Evolutionary conservation across 2,797 vertebrate species (phyloP).

Genomic region (Onychomys leucogaster): DNA sequence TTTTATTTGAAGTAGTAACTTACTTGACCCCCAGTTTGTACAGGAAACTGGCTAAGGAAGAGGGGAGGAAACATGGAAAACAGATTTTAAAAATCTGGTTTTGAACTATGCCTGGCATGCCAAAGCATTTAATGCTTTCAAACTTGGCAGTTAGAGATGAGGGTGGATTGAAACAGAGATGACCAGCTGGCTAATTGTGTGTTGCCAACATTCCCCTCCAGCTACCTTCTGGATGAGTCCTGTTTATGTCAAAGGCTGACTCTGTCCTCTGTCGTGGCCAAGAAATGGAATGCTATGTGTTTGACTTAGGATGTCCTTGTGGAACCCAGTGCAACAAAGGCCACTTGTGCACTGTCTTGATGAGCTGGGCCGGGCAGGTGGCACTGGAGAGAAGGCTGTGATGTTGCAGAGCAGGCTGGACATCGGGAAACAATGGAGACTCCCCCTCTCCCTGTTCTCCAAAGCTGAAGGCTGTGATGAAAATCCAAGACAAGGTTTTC

Average conservation of each 20-base stretch:
- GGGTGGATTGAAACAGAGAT: slow-evolving; percentile 76
- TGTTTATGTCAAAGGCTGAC: slow-evolving; percentile 77
- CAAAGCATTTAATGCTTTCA: slow-evolving; percentile 77
- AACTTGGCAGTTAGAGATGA: slow-evolving; percentile 73
- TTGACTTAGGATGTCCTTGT: slow-evolving; percentile 47
- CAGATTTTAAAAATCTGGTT: slow-evolving; percentile 66
- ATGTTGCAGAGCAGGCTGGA: background rate
- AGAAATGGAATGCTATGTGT: slow-evolving; percentile 61
- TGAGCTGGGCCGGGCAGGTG: background rate
- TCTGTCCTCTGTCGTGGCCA: slow-evolving; percentile 41
- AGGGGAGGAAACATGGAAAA: slow-evolving; percentile 59
- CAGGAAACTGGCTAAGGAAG: slow-evolving; percentile 53
- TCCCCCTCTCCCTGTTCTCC: background rate
- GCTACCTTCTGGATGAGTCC: slow-evolving; percentile 58
- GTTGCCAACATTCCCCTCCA: slow-evolving; percentile 68
- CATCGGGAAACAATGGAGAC: background rate
- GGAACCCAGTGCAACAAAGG: background rate
- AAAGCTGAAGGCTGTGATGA: background rate
- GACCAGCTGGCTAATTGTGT: slow-evolving; percentile 79
- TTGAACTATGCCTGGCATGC: slow-evolving; percentile 73
- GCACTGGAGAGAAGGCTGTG: background rate
- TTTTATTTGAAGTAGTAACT: slow-evolving; percentile 64
- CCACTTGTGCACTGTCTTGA: background rate
- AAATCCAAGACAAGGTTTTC: slow-evolving; percentile 28
- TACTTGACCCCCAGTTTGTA: slow-evolving; percentile 70